A percentile compares a stretch with the other conserved stretches of the same genome.
These are phyloP conservation scores for Helogale parvula DNA, from an alignment of 2,113 vertebrate species.

Conservation along the genomic window DNA sequence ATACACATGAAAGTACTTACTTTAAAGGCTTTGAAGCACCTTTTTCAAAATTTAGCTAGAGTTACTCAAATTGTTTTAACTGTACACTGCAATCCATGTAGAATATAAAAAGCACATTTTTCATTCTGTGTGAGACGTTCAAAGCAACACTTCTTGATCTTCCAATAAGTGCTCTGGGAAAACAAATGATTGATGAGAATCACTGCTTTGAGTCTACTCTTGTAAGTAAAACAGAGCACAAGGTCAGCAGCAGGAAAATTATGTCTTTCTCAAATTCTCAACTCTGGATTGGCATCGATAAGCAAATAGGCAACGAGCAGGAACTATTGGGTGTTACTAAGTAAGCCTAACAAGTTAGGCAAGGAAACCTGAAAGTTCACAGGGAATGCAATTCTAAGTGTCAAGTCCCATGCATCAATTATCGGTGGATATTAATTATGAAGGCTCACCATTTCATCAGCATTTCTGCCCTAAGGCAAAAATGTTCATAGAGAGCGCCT, in stretches of 20 bases:
- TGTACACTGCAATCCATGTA: not conserved
- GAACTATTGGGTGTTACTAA: not conserved
- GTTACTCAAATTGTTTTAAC: not conserved
- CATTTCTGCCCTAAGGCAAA: not conserved
- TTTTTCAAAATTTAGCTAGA: not conserved
- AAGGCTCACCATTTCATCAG: not conserved
- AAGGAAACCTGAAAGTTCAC: not conserved
- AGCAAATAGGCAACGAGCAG: not conserved
- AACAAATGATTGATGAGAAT: not conserved
- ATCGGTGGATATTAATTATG: not conserved
- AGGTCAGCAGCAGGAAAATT: not conserved
- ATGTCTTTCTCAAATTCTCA: not conserved
- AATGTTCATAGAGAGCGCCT: not conserved
- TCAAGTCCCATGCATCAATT: not conserved
- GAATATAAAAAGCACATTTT: not conserved
- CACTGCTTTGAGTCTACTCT: not conserved
- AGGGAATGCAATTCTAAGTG: not conserved
- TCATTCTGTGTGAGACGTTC: not conserved
- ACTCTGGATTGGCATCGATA: not conserved
- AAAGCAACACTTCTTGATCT: not conserved
- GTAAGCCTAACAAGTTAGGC: not conserved
- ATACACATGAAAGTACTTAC: not conserved
- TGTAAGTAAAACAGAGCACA: not conserved
- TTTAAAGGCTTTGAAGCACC: not conserved
- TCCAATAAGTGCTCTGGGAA: not conserved